Evolutionary conservation across 2,113 vertebrate genomes (phyloP), one percentile per base, ranked within the genome.

Genomic region (Brachyhypopomus occidentalis): DNA sequence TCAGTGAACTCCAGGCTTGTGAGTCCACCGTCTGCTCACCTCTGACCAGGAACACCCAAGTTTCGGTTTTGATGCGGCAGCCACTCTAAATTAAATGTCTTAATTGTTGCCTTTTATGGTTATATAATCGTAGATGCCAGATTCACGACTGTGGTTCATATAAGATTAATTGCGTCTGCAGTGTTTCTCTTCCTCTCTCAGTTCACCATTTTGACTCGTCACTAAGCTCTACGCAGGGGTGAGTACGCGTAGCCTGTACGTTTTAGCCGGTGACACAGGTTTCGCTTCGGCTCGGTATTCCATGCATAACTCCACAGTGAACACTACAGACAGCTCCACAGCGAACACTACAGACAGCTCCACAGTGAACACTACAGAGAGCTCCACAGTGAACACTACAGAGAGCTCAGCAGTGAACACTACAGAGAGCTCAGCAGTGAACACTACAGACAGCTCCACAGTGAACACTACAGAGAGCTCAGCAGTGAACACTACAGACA

Each of bases 41-140:
- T 70, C 66, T n/a, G 38, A 38, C 19, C 66, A n/a, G 66, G 1
- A 41, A 70, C 36, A 41, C 36, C 64, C 36, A 1, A 20, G 20
- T 2, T 34, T 73, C 22, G 70, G 25, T 62, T 64, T 30, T 80
- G 78, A 73, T 9, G 25, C 78, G n/a, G 59, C 58, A 73, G 71
- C n/a, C 59, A 30, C 70, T 23, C 38, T 48, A 64, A 64, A 80
- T 11, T 25, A 27, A 80, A 63, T 55, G 70, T 70, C 63, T 63
- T 73, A 27, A 9, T 73, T 5, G 20, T 20, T 80, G 78, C 59
- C 41, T 80, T 70, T 70, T n/a, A 41, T 70, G 66, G 58, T 73
- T 73, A 72, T 41, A 41, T 80, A 80, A 80, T 80, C 73, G 34
- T 64, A 73, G 70, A 73, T 73, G 70, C 62, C 60, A 79, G 72